Evolutionary conservation across 2,113 vertebrate genomes (phyloP), one percentile per base, ranked within the genome.

Genomic region (Hydrochoerus hydrochaeris): DNA sequence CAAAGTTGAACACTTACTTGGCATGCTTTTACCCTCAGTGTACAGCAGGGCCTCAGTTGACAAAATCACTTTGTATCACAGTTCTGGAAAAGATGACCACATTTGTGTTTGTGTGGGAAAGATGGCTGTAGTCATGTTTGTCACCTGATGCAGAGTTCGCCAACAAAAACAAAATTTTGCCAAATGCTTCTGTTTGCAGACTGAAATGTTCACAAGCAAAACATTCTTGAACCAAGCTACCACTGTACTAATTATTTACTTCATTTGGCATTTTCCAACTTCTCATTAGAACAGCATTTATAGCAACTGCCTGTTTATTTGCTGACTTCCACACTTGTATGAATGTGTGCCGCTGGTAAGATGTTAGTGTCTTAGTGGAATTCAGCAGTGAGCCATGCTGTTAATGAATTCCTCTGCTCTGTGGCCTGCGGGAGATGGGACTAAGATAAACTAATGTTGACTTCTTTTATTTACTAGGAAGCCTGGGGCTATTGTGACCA

Each of bases 391-490:
- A 24, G 49, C n/a, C 24, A 69, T 67, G 30, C 26, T 85, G 16
- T 80, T 88, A 63, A 73, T 28, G 65, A 5, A 65, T 60, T 65
- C 57, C 63, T 93, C 38, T 88, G 52, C n/a, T 85, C 44, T 96
- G 20, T 77, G 82, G 14, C 54, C 41, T 96, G 60, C n/a, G 58
- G 30, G 26, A n/a, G 26, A 44, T 83, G 28, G 49, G 12, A 35
- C 54, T 91, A 71, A 91, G 24, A 4, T 16, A 30, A 62, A 62
- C 32, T 77, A 46, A 24, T 92, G 4, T 86, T 90, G 63, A 8
- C 35, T 80, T 92, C 71, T 93, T 91, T 77, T 87, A 46, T 44
- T 83, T 92, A 63, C 41, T 52, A 62, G 35, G 75, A 90, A 67
- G 35, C 3, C 46, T 81, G 41, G 32, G 19, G 65, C 19, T 81